These are phyloP conservation scores for Oscheius sp. DNA, from an alignment of 2,888 invertebrate genomes.

Conservation along the genomic window DNA sequence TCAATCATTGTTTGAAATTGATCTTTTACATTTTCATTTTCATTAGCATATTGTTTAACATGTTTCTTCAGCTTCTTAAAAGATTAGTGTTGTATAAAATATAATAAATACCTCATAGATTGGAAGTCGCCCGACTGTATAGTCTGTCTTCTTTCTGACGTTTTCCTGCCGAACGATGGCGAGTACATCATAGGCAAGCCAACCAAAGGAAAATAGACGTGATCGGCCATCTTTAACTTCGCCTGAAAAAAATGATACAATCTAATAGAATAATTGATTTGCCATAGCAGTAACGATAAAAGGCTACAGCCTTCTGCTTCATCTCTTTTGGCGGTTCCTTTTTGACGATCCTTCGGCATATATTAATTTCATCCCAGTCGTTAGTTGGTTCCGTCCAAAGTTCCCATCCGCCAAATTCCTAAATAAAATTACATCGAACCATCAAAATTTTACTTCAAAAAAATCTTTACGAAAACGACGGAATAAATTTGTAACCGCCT, in stretches of 20 bases:
- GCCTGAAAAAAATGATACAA: slow-evolving; percentile 25
- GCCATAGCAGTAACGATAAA: slow-evolving; percentile 49
- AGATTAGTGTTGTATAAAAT: neutral
- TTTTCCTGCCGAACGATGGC: slow-evolving; percentile 30
- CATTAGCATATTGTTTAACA: slow-evolving; percentile 32
- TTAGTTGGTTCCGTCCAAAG: neutral
- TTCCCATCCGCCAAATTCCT: slow-evolving; percentile 27
- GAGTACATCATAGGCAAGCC: slow-evolving; percentile 42
- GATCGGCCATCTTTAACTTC: slow-evolving; percentile 27
- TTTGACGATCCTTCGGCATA: slow-evolving; percentile 34
- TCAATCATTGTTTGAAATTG: too few species aligned
- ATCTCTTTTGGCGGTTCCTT: slow-evolving; percentile 33
- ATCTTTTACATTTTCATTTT: slow-evolving; percentile 22
- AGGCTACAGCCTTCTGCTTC: slow-evolving; percentile 46
- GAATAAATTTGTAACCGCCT: slow-evolving; percentile 45
- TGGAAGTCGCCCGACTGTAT: neutral
- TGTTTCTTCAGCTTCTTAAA: slow-evolving; percentile 36
- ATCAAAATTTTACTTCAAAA: slow-evolving; percentile 36
- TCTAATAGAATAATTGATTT: neutral
- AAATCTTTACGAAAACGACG: slow-evolving; percentile 38
- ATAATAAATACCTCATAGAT: neutral
- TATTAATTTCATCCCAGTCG: slow-evolving; percentile 32
- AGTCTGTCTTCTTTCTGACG: neutral
- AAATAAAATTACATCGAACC: neutral
- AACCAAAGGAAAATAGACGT: slow-evolving; percentile 44